Evolutionary conservation across 92 coral and sea anemone species (phyloP).

Genomic region (Epizoanthus illoricatus): DNA sequence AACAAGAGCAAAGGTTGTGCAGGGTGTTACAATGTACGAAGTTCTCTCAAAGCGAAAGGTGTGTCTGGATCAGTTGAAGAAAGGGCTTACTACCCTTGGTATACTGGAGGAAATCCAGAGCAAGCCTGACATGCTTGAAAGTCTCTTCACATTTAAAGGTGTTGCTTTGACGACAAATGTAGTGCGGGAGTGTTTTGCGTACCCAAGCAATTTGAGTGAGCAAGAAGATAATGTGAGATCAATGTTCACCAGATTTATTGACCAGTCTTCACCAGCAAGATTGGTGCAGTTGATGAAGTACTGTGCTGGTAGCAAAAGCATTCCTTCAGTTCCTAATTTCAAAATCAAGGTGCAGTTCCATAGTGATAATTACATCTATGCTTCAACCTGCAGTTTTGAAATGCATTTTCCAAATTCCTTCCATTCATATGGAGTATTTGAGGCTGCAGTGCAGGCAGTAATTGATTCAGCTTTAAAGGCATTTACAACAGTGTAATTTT

Average conservation of each 20-base stretch:
- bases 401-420: conserved; percentile 51
- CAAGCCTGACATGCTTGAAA: conserved; percentile 51
- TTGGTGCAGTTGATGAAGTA: conserved; percentile 63
- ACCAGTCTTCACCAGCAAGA: conserved; percentile 43
- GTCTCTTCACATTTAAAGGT: conserved; percentile 59
- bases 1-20: conserved; percentile 49
- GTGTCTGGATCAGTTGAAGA: conserved; percentile 58
- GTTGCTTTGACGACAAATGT: conserved; percentile 55
- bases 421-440: conserved; percentile 54
- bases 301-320: conserved; percentile 61
- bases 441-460: not conserved
- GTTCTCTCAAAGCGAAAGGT: conserved; percentile 54
- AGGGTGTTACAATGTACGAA: conserved; percentile 48
- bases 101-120: conserved; percentile 52
- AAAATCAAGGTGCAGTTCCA: conserved; percentile 53
- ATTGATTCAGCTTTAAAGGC: not conserved
- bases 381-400: conserved; percentile 60
- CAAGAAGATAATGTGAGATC: conserved; percentile 39
- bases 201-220: conserved; percentile 41
- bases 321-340: conserved; percentile 52
- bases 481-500: not conserved
- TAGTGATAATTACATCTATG: conserved; percentile 45
- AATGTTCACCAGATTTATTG: conserved; percentile 48
- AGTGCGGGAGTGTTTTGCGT: conserved; percentile 47
- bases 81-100: conserved; percentile 61